Percentiles rank a stretch among this genome's conserved stretches.
phyloP scores from a whole-genome alignment of 1,140 invertebrate genomes.

The Patella vulgata region DNA sequence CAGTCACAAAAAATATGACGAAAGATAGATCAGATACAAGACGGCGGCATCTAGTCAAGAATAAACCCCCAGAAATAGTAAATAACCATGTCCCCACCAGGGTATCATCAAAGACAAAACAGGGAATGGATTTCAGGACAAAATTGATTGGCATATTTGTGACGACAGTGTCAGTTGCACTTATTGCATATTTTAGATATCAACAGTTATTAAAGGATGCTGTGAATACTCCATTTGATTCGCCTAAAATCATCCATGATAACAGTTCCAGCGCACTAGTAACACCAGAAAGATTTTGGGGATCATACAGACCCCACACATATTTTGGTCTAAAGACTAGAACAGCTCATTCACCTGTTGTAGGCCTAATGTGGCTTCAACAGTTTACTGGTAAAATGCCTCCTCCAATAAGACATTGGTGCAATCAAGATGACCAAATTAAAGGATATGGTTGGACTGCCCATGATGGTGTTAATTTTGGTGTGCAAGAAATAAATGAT shows the following conservation, averaged over 20 bases:
- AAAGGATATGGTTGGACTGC: conserved; percentile 85
- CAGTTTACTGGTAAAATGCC: conserved; percentile 63
- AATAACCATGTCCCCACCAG: conserved; percentile 3
- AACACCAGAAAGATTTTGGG: conserved; percentile 89
- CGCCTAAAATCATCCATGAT: conserved; percentile 77
- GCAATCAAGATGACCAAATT: conserved; percentile 88
- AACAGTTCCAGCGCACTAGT: conserved; percentile 73
- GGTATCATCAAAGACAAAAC: conserved; percentile 15
- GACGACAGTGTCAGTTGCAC: conserved; percentile 22
- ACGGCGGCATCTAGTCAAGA: no score
- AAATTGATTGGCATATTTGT: conserved; percentile 24
- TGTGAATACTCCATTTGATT: conserved; percentile 86
- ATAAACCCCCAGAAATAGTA: background rate
- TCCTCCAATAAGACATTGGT: conserved; percentile 82
- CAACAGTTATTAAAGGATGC: conserved; percentile 86
- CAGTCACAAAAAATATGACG: no score
- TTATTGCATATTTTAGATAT: conserved; percentile 80
- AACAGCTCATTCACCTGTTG: conserved; percentile 85
- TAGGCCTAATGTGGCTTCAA: conserved; percentile 96
- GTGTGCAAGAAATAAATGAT: conserved; percentile 90
- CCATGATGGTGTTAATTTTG: conserved; percentile 93
- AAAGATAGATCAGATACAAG: no score
- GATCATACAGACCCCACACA: conserved; percentile 85
- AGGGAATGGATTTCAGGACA: conserved; percentile 8
- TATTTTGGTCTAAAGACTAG: conserved; percentile 87